Conservation (phyloP, 2,888 invertebrate genomes). For the Tiliacea aurago region DNA sequence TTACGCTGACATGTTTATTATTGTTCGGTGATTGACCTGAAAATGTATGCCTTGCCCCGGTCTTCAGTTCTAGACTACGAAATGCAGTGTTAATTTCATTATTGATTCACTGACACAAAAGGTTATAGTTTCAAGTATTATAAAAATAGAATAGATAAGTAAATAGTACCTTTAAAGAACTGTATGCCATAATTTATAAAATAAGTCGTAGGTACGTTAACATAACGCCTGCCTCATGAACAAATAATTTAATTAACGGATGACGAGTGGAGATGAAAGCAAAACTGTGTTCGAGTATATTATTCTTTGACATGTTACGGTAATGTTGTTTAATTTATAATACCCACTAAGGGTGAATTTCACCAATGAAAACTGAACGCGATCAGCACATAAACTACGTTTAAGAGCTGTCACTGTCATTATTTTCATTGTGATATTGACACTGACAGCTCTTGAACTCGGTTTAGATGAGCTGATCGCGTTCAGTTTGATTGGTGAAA, state of each 20-base stretch:
- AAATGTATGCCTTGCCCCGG: neutral
- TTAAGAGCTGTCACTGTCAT: no score
- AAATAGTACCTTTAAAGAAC: neutral
- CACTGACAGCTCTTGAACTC: neutral
- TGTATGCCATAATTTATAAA: neutral
- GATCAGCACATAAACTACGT: no score
- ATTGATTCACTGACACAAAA: neutral
- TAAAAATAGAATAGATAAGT: neutral
- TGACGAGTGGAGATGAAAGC: slow-evolving; percentile 53
- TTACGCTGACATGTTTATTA: no score
- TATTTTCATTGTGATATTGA: no score
- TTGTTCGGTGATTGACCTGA: no score
- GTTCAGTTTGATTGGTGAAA: neutral
- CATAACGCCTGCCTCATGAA: slow-evolving; percentile 41
- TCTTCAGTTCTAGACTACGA: neutral
- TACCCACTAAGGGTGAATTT: slow-evolving; percentile 11
- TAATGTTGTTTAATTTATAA: slow-evolving; percentile 13
- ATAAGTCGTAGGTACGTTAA: slow-evolving; percentile 9
- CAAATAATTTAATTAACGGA: slow-evolving; percentile 55
- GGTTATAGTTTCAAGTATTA: neutral
- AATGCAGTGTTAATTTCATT: neutral
- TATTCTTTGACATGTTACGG: slow-evolving; percentile 35
- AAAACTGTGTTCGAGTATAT: slow-evolving; percentile 62
- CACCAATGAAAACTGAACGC: no score
- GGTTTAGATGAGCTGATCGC: neutral